Percentiles rank a stretch among this genome's conserved stretches.
These are phyloP conservation scores for Henicopernis longicauda DNA, from an alignment of 2,113 vertebrate genomes.

Conservation along the genomic window DNA sequence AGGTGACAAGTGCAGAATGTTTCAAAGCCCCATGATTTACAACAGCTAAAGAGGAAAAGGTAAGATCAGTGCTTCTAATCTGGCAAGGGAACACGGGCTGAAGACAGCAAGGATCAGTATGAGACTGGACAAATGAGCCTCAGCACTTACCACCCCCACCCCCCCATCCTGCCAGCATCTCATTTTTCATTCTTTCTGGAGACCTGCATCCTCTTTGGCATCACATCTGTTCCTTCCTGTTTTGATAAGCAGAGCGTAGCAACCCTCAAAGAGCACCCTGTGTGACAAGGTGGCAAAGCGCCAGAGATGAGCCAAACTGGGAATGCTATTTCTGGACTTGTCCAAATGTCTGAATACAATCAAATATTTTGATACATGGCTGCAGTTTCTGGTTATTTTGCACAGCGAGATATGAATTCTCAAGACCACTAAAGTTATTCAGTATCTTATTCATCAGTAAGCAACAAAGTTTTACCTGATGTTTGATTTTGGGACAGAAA, in stretches of 20 bases:
- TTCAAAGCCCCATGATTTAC: neutral
- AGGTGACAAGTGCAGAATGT: neutral
- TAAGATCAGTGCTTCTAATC: neutral
- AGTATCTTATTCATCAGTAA: neutral
- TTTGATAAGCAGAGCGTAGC: neutral
- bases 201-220: constrained; percentile 19
- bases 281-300: neutral
- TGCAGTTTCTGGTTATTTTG: neutral
- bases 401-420: neutral
- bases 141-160: neutral
- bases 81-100: neutral
- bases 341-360: neutral
- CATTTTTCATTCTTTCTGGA: neutral
- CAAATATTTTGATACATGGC: neutral
- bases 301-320: neutral
- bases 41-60: neutral
- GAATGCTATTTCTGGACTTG: neutral
- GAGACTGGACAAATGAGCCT: neutral
- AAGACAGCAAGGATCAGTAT: neutral
- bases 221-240: constrained; percentile 39
- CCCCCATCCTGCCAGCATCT: neutral
- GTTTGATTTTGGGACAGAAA: neutral
- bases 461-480: neutral
- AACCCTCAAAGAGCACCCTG: neutral
- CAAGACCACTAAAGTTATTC: neutral